These are phyloP conservation scores for Rhingia campestris DNA, from an alignment of 2,888 invertebrate species.

Conservation along the genomic window DNA sequence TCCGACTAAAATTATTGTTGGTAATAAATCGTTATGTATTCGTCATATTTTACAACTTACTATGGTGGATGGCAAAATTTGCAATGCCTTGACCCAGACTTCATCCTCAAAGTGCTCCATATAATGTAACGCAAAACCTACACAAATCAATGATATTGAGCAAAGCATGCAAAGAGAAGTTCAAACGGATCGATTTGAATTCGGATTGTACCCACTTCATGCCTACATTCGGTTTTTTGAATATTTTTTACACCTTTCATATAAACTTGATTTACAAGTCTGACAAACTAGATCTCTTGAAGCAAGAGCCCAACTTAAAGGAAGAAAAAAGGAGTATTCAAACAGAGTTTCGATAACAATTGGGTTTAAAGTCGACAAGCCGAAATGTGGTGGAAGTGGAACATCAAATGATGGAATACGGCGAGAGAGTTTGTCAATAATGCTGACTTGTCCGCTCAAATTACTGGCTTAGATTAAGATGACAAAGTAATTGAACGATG, in stretches of 20 bases:
- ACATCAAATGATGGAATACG: no score
- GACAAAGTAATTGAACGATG: no score
- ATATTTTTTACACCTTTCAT: constrained; percentile 5
- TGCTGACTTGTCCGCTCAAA: no score
- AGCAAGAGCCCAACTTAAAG: no score
- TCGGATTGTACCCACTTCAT: constrained; percentile 24
- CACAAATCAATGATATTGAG: constrained; percentile 26
- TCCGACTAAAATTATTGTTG: no score
- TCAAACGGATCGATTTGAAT: constrained; percentile 6
- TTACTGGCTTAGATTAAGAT: no score
- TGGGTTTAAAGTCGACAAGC: no score
- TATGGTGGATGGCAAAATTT: constrained; percentile 8
- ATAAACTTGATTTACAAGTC: constrained; percentile 17
- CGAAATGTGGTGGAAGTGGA: no score
- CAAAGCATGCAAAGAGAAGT: constrained; percentile 15
- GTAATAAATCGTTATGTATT: no score
- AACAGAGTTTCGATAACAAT: no score
- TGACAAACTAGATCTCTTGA: background rate
- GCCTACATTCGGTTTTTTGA: constrained; percentile 20
- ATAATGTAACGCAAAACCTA: constrained; percentile 13
- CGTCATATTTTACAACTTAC: background rate
- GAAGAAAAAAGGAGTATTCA: no score
- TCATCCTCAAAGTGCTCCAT: background rate
- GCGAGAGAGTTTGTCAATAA: no score
- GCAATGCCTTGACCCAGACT: constrained; percentile 10